Evolutionary conservation across 2,797 vertebrate species (phyloP).

Genomic region (Acipenser transmontanus): DNA sequence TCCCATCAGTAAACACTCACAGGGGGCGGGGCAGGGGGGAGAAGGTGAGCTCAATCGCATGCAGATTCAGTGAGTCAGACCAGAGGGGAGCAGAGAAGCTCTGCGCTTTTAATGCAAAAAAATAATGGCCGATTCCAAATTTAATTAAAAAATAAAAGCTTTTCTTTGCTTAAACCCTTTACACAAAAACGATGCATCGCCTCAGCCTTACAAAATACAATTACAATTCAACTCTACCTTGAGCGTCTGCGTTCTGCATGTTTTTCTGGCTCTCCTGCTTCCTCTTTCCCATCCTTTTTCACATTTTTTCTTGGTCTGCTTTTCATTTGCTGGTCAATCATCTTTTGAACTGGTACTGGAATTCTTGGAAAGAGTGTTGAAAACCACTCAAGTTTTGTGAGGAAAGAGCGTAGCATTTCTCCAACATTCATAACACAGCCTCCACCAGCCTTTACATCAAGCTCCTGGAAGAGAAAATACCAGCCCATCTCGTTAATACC

Average conservation of each 20-base stretch:
- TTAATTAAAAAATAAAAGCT: no score
- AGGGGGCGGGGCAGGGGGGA: no score
- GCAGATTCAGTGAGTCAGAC: no score
- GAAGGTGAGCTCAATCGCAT: no score
- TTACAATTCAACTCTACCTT: constrained; percentile 54
- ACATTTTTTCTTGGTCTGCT: constrained; percentile 81
- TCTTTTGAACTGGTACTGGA: constrained; percentile 95
- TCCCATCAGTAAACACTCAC: no score
- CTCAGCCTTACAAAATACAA: background rate
- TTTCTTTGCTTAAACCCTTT: no score
- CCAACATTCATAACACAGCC: constrained; percentile 95
- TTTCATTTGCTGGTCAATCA: constrained; percentile 94
- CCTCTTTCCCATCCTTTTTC: constrained; percentile 78
- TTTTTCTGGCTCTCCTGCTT: constrained; percentile 63
- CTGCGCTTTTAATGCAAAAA: no score
- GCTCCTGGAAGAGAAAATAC: constrained; percentile 75
- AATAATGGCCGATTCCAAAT: no score
- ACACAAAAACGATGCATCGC: no score
- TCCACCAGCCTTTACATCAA: constrained; percentile 96
- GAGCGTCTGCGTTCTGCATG: constrained; percentile 78
- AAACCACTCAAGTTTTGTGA: constrained; percentile 98
- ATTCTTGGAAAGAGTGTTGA: constrained; percentile 96
- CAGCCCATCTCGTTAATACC: background rate
- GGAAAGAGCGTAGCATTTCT: constrained; percentile 96
- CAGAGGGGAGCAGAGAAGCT: no score